These are phyloP conservation scores for Zaprionus taronus DNA, from an alignment of 1,140 invertebrate genomes.

Conservation along the genomic window DNA sequence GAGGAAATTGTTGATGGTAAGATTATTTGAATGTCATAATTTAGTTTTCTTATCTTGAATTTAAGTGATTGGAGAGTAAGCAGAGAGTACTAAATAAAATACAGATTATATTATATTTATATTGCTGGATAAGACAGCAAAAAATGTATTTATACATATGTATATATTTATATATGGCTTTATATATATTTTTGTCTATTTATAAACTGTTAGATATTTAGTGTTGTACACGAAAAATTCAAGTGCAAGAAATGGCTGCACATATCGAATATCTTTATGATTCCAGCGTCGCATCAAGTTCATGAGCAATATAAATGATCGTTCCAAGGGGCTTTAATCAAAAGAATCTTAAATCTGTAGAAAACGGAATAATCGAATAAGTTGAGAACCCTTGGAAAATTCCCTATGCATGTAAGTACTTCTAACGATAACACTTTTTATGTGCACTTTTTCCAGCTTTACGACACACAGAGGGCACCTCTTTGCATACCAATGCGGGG, in stretches of 20 bases:
- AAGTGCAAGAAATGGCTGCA: constrained; percentile 31
- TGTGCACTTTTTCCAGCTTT: constrained; percentile 72
- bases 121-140: not conserved
- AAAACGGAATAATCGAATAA: not conserved
- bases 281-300: constrained; percentile 61
- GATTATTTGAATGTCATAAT: not conserved
- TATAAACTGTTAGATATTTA: not conserved
- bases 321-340: constrained; percentile 39
- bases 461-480: constrained; percentile 58
- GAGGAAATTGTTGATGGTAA: not conserved
- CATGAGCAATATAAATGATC: constrained; percentile 68
- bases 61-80: not conserved
- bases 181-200: not conserved
- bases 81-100: not conserved
- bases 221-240: not conserved
- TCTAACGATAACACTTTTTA: constrained; percentile 70
- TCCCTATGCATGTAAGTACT: constrained; percentile 68
- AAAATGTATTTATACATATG: not conserved
- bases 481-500: constrained; percentile 70
- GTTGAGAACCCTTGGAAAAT: constrained; percentile 35
- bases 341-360: constrained; percentile 31
- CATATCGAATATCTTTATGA: constrained; percentile 57
- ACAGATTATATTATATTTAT: not conserved
- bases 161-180: not conserved
- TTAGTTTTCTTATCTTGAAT: constrained; percentile 5